Percentiles rank a stretch among this genome's conserved stretches.
Conservation (phyloP, 2,113 vertebrate genomes). For the Osmerus eperlanus region DNA sequence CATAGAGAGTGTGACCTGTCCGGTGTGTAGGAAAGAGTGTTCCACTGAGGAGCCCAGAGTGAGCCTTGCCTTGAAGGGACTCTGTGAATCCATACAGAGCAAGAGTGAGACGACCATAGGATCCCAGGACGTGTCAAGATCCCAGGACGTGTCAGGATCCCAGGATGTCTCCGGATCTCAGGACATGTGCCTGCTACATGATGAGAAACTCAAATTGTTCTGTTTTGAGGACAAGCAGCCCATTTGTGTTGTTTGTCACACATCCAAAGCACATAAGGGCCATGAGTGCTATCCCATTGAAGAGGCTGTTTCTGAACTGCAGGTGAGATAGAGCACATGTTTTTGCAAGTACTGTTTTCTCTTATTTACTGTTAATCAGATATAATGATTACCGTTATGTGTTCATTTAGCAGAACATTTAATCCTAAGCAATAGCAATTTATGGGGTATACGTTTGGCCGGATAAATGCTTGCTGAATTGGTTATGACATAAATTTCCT, state of each 20-base stretch:
- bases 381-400: neutral
- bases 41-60: too few species aligned
- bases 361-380: neutral
- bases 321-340: constrained; percentile 4
- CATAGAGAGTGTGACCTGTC: too few species aligned
- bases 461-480: too few species aligned
- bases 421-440: too few species aligned
- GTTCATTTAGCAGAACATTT: too few species aligned
- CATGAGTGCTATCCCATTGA: constrained; percentile 29
- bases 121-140: too few species aligned
- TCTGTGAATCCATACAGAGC: neutral
- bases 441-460: too few species aligned
- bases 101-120: neutral
- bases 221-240: constrained; percentile 34
- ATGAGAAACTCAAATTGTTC: constrained; percentile 20
- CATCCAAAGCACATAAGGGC: constrained; percentile 27
- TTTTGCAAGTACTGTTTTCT: neutral
- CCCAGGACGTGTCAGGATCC: too few species aligned
- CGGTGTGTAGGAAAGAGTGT: too few species aligned
- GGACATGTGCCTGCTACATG: constrained; percentile 18
- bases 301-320: constrained; percentile 18
- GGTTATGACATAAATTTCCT: too few species aligned
- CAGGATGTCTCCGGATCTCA: neutral
- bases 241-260: constrained; percentile 37
- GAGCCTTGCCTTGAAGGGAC: too few species aligned